Base-by-base conservation (phyloP, 1,140 invertebrate species). In the Amyelois transitella region DNA sequence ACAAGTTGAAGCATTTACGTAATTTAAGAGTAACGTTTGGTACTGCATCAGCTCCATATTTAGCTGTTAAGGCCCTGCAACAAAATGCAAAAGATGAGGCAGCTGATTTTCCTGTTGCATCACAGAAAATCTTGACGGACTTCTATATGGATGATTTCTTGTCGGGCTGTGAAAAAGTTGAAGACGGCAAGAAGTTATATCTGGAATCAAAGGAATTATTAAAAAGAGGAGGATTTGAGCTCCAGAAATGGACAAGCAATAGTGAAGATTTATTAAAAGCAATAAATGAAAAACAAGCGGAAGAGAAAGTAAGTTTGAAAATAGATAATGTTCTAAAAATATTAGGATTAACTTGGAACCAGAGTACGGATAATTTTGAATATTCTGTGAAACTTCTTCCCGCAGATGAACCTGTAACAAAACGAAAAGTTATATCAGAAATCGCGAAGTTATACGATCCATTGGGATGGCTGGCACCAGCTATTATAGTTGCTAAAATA, bases 401-500 rank as follows among this genome's bases (percentile, higher is more conserved):
- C 1, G 0, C 21, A 0, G 12, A n/a, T 2, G 43, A 18, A 1
- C 32, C 53, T 14, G 20, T 63, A 49, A 70, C 69, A n/a, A 75
- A 75, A 54, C 45, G 69, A 19, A 43, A 52, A 18, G 47, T 75
- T 2, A 14, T 75, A 12, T 64, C 72, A 17, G 62, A 66, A n/a
- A 38, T 75, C 6, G 49, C 63, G 2, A 21, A 50, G 17, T 20
- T 72, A 1, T 75, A 53, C 54, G 69, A 72, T 19, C 72, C 72
- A 0, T 53, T 88, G 20, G 82, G 83, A 17, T 72, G 79, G 55
- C 28, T 84, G 6, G 56, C 70, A 14, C 86, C 87, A 8, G 51
- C 81, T 14, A 62, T 70, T 78, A 69, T 88, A 5, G 57, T 18
- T 8, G 67, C 72, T 8, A 88, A 89, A 62, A 68, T 86, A 10